Evolutionary conservation across 2,888 invertebrate species (phyloP).

Genomic region (Drosophila siamana): DNA sequence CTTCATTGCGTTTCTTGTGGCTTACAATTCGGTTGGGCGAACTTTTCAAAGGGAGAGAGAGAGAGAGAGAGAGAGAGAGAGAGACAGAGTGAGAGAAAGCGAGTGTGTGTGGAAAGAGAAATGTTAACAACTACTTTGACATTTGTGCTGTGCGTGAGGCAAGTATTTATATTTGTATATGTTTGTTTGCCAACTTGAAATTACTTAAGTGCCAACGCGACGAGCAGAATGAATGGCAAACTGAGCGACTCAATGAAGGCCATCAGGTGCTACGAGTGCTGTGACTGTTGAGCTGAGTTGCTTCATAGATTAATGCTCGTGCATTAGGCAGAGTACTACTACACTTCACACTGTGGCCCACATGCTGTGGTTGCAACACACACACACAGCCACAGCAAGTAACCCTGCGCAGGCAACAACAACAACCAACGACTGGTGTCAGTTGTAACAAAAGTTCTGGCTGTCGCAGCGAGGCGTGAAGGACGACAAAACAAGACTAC

Average conservation of each 20-base stretch:
- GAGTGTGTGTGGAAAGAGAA: slow-evolving; percentile 42
- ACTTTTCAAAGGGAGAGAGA: slow-evolving; percentile 54
- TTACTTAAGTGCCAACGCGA: slow-evolving; percentile 73
- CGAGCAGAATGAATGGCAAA: slow-evolving; percentile 58
- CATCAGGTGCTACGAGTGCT: slow-evolving; percentile 24
- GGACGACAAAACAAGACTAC: slow-evolving; percentile 41
- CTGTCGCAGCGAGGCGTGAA: slow-evolving; percentile 56
- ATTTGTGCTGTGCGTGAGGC: slow-evolving; percentile 55
- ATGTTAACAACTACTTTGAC: slow-evolving; percentile 82
- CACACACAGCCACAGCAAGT: slow-evolving; percentile 1
- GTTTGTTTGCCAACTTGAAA: slow-evolving; percentile 67
- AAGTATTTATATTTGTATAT: slow-evolving; percentile 20
- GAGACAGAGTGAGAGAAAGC: too few species aligned
- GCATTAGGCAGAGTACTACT: slow-evolving; percentile 61
- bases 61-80: too few species aligned
- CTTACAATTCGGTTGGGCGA: slow-evolving; percentile 66
- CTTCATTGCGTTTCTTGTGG: slow-evolving; percentile 68
- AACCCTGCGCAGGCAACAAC: slow-evolving; percentile 1
- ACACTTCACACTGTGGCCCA: slow-evolving; percentile 49
- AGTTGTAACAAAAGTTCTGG: slow-evolving; percentile 59
- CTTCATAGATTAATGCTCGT: slow-evolving; percentile 68
- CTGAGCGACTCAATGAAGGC: slow-evolving; percentile 35
- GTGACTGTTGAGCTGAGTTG: slow-evolving; percentile 13
- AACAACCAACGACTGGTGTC: slow-evolving; percentile 23
- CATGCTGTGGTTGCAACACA: slow-evolving; percentile 26